phyloP scores from a whole-genome alignment of 2,797 vertebrate genomes.

The Pseudocheirus occidentalis region DNA sequence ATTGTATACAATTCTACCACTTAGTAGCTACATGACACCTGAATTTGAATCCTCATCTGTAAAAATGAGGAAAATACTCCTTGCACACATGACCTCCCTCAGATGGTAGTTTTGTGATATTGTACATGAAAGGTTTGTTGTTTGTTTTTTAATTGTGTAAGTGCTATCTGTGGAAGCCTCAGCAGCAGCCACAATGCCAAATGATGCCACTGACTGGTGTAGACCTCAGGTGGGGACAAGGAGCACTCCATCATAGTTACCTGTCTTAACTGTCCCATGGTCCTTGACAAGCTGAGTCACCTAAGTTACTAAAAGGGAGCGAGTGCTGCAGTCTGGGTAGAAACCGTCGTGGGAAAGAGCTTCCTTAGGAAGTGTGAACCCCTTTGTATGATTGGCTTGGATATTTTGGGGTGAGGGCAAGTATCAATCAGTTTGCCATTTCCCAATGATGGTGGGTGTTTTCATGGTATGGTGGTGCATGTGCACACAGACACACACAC shows the following conservation, averaged over 20 bases:
- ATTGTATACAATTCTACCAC: background rate
- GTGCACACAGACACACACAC: no score
- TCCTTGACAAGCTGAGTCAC: background rate
- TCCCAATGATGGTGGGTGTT: background rate
- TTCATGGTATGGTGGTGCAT: no score
- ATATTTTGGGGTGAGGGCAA: slow-evolving; percentile 3
- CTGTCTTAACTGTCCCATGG: background rate
- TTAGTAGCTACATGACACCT: background rate
- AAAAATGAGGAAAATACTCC: background rate
- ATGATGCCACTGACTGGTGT: background rate
- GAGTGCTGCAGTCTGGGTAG: background rate
- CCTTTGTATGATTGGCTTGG: background rate
- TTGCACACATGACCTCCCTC: background rate
- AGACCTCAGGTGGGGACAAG: background rate
- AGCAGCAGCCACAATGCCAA: slow-evolving; percentile 2
- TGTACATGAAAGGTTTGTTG: background rate
- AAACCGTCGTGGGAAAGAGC: background rate
- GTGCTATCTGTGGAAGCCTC: background rate
- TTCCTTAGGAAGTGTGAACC: background rate
- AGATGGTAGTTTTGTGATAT: background rate
- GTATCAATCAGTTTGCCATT: slow-evolving; percentile 9
- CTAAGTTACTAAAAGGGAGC: background rate
- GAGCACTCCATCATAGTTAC: background rate
- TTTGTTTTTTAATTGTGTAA: background rate
- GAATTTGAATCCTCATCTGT: background rate